Conservation (phyloP, 2,113 vertebrate genomes). For the Cephalopholis sonnerati region DNA sequence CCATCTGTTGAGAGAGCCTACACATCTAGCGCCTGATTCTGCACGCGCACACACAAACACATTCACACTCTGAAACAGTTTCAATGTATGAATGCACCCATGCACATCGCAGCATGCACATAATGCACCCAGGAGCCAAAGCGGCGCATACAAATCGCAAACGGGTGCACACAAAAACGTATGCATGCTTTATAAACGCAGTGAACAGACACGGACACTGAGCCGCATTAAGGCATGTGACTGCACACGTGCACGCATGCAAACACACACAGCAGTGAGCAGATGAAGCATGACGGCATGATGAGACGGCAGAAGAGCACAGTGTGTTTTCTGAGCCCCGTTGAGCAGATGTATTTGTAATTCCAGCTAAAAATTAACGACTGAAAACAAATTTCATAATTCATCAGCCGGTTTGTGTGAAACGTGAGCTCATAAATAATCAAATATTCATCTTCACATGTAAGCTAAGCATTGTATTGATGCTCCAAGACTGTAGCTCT, state of each 20-base stretch:
- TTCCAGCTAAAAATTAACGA: neutral
- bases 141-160: neutral
- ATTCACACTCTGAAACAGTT: conserved; percentile 6
- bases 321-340: conserved; percentile 23
- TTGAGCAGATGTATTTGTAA: conserved; percentile 6
- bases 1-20: conserved; percentile 72
- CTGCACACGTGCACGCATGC: neutral
- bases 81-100: conserved; percentile 16
- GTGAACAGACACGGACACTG: neutral
- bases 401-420: neutral
- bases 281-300: conserved; percentile 50
- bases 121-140: neutral
- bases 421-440: neutral
- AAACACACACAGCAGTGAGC: conserved; percentile 11
- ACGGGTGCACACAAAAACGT: neutral
- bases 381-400: conserved; percentile 5
- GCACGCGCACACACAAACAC: conserved; percentile 15
- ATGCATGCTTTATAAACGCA: too few species aligned
- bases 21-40: conserved; percentile 53
- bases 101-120: neutral
- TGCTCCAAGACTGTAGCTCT: neutral
- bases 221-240: neutral
- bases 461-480: neutral
- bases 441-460: neutral
- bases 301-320: conserved; percentile 32